Percentiles rank a stretch among this genome's conserved stretches.
These are phyloP conservation scores for Odocoileus virginianus DNA, from an alignment of 2,113 vertebrate species.

Conservation along the genomic window DNA sequence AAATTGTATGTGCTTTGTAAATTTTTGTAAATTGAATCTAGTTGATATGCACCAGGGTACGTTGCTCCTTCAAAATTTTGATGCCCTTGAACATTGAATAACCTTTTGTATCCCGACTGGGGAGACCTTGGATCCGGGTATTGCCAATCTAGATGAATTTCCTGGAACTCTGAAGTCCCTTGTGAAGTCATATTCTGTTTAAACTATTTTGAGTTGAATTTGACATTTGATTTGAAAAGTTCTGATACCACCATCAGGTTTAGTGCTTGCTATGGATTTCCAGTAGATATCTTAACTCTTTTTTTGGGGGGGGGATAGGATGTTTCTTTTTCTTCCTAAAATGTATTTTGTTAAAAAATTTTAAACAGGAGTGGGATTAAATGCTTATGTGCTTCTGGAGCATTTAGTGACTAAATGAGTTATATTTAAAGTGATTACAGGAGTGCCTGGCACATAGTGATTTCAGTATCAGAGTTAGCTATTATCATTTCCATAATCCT, in stretches of 20 bases:
- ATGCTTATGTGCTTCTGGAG: not conserved
- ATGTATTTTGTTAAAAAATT: not conserved
- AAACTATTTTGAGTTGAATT: not conserved
- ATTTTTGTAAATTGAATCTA: slow-evolving; percentile 8
- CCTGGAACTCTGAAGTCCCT: not conserved
- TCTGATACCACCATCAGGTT: not conserved
- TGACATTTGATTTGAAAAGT: not conserved
- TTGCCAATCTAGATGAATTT: not conserved
- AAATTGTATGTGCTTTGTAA: not conserved
- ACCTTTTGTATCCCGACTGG: not conserved
- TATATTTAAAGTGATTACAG: not conserved
- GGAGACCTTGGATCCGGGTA: not conserved
- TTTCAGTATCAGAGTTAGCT: not conserved
- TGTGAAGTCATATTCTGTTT: not conserved
- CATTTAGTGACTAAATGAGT: slow-evolving; percentile 14
- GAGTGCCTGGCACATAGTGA: not conserved
- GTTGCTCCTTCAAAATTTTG: not conserved
- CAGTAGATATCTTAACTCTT: not conserved
- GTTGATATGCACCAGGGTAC: not conserved
- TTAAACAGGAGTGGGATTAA: not conserved
- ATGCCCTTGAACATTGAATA: not conserved
- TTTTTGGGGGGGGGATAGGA: not conserved
- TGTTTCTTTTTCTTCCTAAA: not conserved
- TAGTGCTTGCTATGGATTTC: not conserved
- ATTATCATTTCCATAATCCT: not conserved